A percentile compares a stretch with the other conserved stretches of the same genome.
Conservation (phyloP, 2,888 invertebrate genomes). For the Cyrtodaria siliqua region DNA sequence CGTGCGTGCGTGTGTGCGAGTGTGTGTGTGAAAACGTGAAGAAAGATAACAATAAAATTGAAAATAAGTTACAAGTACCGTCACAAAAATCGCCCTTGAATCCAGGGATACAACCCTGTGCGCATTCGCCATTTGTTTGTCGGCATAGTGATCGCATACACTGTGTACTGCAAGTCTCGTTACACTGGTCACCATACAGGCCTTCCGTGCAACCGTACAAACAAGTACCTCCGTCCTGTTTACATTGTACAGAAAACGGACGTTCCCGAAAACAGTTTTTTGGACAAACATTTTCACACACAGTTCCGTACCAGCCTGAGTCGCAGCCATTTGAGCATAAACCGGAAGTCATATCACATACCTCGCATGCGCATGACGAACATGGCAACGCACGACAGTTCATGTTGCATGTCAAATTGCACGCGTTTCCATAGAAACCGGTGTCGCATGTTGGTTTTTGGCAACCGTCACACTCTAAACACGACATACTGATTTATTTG, state of each 20-base stretch:
- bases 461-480: slow-evolving; percentile 34
- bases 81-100: slow-evolving; percentile 38
- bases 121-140: slow-evolving; percentile 39
- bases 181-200: slow-evolving; percentile 52
- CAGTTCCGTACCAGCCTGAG: slow-evolving; percentile 46
- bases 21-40: too few relatives aligned
- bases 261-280: slow-evolving; percentile 29
- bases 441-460: slow-evolving; percentile 21
- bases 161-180: slow-evolving; percentile 39
- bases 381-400: slow-evolving; percentile 53
- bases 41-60: too few relatives aligned
- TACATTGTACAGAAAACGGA: slow-evolving; percentile 19
- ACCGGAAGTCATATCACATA: slow-evolving; percentile 41
- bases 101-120: slow-evolving; percentile 45
- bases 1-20: too few relatives aligned
- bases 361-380: slow-evolving; percentile 39
- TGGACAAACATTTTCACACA: slow-evolving; percentile 47
- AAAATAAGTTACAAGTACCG: slow-evolving; percentile 1
- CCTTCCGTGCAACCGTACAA: slow-evolving; percentile 41
- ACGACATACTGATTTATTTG: too few relatives aligned
- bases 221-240: slow-evolving; percentile 41
- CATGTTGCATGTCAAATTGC: slow-evolving; percentile 37
- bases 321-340: slow-evolving; percentile 55
- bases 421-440: slow-evolving; percentile 36
- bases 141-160: slow-evolving; percentile 43